phyloP scores from a whole-genome alignment of 2,797 vertebrate species.

The Pantherophis alleghaniensis region DNA sequence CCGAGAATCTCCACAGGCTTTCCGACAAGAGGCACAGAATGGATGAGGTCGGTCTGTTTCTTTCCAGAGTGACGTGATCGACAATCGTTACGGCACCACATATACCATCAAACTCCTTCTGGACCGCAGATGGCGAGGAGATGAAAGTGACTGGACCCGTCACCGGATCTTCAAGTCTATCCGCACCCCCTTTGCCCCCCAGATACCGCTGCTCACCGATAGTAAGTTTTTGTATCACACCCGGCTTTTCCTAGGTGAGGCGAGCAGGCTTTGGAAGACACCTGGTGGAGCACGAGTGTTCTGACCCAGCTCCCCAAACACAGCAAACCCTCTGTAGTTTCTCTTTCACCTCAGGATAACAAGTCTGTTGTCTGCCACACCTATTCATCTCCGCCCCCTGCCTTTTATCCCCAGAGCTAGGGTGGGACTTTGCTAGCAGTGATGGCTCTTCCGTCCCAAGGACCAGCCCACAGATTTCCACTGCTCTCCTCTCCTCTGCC shows the following conservation, averaged over 20 bases:
- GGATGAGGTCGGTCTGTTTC: rapidly evolving
- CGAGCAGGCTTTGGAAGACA: background rate
- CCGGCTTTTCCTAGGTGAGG: background rate
- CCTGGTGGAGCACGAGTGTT: background rate
- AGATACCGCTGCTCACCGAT: background rate
- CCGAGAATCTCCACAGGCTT: background rate
- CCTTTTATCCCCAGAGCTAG: no score
- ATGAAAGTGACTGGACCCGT: slow-evolving; percentile 29
- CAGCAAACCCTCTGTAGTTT: no score
- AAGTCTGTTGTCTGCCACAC: no score
- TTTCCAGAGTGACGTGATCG: slow-evolving; percentile 40
- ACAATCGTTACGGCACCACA: slow-evolving; percentile 19
- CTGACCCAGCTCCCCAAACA: no score
- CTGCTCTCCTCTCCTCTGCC: no score
- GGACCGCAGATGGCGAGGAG: slow-evolving; percentile 33
- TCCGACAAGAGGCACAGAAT: background rate
- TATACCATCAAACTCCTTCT: slow-evolving; percentile 43
- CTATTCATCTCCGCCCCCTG: no score
- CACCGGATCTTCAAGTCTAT: slow-evolving; percentile 28
- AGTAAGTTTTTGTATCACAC: slow-evolving; percentile 2
- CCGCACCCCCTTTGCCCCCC: background rate
- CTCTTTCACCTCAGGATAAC: no score
- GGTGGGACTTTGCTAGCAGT: no score
- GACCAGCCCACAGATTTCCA: no score
- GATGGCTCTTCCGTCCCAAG: no score